Evolutionary conservation across 2,797 vertebrate genomes (phyloP).

Genomic region (Melanotaenia nigrans): DNA sequence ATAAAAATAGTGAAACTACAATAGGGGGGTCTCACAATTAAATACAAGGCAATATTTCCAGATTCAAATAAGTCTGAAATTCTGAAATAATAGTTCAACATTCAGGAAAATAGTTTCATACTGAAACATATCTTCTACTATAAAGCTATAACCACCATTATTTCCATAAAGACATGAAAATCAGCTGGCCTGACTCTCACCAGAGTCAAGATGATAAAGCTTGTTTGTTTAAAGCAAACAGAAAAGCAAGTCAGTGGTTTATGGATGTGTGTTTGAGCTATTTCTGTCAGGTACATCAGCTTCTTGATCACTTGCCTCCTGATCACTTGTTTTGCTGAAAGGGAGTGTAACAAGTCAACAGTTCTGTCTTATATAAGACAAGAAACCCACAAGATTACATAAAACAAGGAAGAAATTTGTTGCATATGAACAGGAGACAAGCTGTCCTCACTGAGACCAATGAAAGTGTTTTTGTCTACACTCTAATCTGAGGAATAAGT

Average conservation of each 20-base stretch:
- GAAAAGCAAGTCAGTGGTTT: neutral
- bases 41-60: neutral
- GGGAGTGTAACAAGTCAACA: neutral
- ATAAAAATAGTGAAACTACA: neutral
- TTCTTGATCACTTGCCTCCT: neutral
- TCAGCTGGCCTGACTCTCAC: neutral
- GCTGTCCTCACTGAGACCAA: no score
- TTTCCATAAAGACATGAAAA: neutral
- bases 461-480: neutral
- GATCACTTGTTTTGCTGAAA: neutral
- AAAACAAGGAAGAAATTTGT: neutral
- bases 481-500: neutral
- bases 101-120: neutral
- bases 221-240: constrained; percentile 1
- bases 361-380: neutral
- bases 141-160: constrained; percentile 1
- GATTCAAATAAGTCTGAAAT: no score
- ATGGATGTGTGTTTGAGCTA: neutral
- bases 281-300: no score
- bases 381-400: neutral
- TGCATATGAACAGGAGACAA: no score
- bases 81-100: neutral
- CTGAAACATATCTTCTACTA: neutral
- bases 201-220: constrained; percentile 2
- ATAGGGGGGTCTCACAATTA: neutral